Evolutionary conservation across 2,797 vertebrate genomes (phyloP).

Genomic region (Cossypha caffra): DNA sequence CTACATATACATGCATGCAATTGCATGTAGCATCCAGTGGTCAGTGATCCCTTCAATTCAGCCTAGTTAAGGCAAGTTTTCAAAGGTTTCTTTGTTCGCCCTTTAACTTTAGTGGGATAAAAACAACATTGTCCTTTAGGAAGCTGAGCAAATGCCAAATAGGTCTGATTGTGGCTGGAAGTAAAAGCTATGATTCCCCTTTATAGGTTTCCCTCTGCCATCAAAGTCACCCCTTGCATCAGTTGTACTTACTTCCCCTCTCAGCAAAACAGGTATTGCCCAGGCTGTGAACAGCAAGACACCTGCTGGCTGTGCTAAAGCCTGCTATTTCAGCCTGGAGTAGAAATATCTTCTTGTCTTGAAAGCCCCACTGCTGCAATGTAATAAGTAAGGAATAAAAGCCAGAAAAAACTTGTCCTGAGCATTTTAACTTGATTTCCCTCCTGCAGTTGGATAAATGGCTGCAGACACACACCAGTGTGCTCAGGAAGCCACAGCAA

Average conservation of each 20-base stretch:
- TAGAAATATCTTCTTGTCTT: background rate
- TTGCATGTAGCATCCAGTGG: background rate
- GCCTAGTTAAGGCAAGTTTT: background rate
- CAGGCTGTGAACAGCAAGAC: background rate
- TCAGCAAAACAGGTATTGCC: background rate
- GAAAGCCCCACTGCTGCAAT: background rate
- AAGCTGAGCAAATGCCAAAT: background rate
- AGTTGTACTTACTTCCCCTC: background rate
- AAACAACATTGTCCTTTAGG: background rate
- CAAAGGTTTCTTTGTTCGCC: rapidly evolving
- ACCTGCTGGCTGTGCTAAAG: background rate
- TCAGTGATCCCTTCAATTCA: background rate
- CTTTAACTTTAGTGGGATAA: background rate
- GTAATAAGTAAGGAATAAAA: background rate
- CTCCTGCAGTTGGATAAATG: background rate
- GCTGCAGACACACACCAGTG: background rate
- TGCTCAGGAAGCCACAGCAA: background rate
- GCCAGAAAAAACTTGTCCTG: background rate
- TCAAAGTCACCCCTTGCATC: background rate
- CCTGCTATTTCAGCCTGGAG: background rate
- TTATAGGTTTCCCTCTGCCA: background rate
- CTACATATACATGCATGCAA: background rate
- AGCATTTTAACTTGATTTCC: background rate
- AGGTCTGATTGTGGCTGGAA: background rate
- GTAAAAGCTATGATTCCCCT: background rate